Percentiles rank a stretch among this genome's conserved stretches.
Conservation (phyloP, 2,797 vertebrate genomes). For the Schizothorax lantsangensis region DNA sequence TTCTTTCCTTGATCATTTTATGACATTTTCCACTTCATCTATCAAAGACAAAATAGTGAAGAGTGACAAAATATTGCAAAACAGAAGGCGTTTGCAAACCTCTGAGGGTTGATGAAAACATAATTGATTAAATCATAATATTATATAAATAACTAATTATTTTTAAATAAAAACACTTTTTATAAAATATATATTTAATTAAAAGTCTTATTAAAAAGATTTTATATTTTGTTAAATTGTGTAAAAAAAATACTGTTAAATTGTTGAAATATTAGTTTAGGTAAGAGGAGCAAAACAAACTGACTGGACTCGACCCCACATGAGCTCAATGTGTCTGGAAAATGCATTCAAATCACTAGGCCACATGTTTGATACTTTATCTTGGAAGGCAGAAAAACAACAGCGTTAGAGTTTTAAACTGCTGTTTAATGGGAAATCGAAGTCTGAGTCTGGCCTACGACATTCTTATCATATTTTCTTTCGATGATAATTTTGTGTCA, state of each 20-base stretch:
- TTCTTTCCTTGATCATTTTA: neutral
- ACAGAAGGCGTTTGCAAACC: too few species aligned
- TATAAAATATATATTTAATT: too few species aligned
- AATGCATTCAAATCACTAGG: neutral
- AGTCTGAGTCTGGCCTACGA: neutral
- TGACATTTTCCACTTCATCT: neutral
- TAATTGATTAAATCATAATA: too few species aligned
- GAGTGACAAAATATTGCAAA: neutral
- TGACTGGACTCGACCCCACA: neutral
- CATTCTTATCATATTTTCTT: neutral
- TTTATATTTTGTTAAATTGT: too few species aligned
- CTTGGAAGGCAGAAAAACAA: neutral
- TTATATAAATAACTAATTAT: neutral
- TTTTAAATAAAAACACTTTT: neutral
- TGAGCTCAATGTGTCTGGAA: neutral
- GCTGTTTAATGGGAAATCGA: neutral
- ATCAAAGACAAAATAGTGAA: too few species aligned
- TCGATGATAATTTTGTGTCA: neutral
- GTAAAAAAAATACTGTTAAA: too few species aligned
- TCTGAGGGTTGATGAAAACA: too few species aligned
- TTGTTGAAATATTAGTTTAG: neutral
- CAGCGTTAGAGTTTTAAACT: neutral
- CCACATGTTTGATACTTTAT: neutral
- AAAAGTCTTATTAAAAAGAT: neutral
- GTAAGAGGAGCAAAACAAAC: neutral